Evolutionary conservation across 2,888 invertebrate genomes (phyloP).

Genomic region (Mimachlamys varia): DNA sequence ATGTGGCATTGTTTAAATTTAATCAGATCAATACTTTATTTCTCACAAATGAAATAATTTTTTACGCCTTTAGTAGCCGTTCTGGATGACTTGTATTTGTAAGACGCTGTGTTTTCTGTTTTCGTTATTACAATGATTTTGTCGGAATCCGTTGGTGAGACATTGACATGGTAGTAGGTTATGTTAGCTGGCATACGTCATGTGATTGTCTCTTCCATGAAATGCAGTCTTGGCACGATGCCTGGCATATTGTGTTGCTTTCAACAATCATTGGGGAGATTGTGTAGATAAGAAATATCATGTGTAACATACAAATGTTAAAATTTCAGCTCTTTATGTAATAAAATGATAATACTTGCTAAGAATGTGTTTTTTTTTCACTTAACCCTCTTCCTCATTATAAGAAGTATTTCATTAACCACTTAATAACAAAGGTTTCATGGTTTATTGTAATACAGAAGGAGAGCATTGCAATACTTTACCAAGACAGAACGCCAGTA

Average conservation of each 20-base stretch:
- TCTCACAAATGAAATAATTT: not conserved
- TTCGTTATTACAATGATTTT: not conserved
- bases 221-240: not conserved
- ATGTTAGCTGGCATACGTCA: not conserved
- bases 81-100: not conserved
- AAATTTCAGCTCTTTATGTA: constrained; percentile 28
- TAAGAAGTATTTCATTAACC: too few species aligned
- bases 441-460: too few species aligned
- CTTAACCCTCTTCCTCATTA: too few species aligned
- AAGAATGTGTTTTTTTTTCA: not conserved
- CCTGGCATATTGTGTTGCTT: not conserved
- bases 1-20: not conserved
- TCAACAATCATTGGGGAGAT: constrained; percentile 31
- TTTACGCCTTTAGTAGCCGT: not conserved
- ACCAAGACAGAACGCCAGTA: too few species aligned
- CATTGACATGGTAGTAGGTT: not conserved
- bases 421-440: too few species aligned
- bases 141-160: not conserved
- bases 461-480: too few species aligned
- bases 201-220: not conserved
- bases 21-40: not conserved
- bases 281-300: not conserved
- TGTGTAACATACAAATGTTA: constrained; percentile 22
- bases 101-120: not conserved
- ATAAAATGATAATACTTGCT: constrained; percentile 29